Evolutionary conservation across 2,797 vertebrate species (phyloP), one percentile per base, ranked within the genome.

Genomic region (Coccyzus lansbergi): DNA sequence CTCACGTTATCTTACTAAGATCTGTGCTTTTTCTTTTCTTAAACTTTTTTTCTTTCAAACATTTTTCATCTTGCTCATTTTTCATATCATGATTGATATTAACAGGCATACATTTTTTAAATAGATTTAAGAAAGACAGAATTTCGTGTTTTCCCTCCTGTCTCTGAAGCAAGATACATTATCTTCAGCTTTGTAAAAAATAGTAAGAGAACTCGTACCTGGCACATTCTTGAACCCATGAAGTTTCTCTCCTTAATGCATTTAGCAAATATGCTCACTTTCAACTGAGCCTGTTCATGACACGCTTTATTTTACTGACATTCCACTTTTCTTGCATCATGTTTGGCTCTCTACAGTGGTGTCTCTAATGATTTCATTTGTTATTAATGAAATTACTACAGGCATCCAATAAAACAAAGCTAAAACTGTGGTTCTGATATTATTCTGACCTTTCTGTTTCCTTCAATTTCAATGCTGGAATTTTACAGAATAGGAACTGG

Each of bases 351-450:
- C 52, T 71, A 15, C 42, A 83, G 53, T 4, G 4, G 58, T 80
- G 49, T 91, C 59, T 88, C 74, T 72, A 92, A 94, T 64, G 31
- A 86, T 92, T 93, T 96, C 75, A 88, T 94, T 92, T 88, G 64
- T 90, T 90, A 82, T 82, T 93, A 83, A 67, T 86, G 60, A 91
- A 86, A 88, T 95, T 88, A 77, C 24, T 89, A 71, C 29, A 78
- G n/a, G 42, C 88, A 71, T 94, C 79, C 42, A 85, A 88, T 81
- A 90, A 86, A 92, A 89, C 44, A 92, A 84, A 87, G 56, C 83
- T 76, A 89, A 74, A 82, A 92, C 70, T 56, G 18, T 85, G 58
- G 48, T 68, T 18, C 63, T 29, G 10, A 24, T 48, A 48, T 38
- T 83, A 28, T 31, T 95, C 86, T 84, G 65, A 89, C 60, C n/a